phyloP scores from a whole-genome alignment of 2,113 vertebrate species.

The Ancistrus triradiatus region DNA sequence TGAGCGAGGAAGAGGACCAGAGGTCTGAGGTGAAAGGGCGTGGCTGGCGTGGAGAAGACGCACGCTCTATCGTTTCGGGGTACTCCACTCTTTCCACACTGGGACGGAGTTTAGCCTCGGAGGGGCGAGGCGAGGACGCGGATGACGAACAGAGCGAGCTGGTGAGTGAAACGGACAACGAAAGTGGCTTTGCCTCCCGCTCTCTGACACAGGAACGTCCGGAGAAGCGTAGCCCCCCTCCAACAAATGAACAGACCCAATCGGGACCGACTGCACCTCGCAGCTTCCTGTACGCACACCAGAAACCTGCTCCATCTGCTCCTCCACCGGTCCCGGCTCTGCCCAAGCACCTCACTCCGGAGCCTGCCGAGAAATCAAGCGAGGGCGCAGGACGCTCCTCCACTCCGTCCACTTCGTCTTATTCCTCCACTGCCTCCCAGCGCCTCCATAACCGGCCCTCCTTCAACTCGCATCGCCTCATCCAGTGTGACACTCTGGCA shows the following conservation, averaged over 20 bases:
- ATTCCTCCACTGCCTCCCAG: slow-evolving; percentile 63
- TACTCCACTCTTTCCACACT: slow-evolving; percentile 92
- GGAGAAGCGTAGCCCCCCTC: slow-evolving; percentile 41
- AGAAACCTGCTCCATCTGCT: slow-evolving; percentile 43
- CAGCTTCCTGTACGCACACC: slow-evolving; percentile 68
- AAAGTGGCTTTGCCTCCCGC: slow-evolving; percentile 77
- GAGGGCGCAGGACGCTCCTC: slow-evolving; percentile 61
- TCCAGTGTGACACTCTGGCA: slow-evolving; percentile 87
- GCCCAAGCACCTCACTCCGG: slow-evolving; percentile 38
- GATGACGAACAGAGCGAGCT: slow-evolving; percentile 92
- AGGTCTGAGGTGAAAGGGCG: slow-evolving; percentile 52
- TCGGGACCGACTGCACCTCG: slow-evolving; percentile 25
- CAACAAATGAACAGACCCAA: slow-evolving; percentile 15
- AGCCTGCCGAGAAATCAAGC: slow-evolving; percentile 43
- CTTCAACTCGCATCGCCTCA: slow-evolving; percentile 88
- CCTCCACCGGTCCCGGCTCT: slow-evolving; percentile 14
- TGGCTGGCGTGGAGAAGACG: slow-evolving; percentile 68
- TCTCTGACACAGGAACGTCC: slow-evolving; percentile 72
- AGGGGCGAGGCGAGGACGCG: slow-evolving; percentile 82
- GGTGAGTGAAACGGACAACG: slow-evolving; percentile 85
- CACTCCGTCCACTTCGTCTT: slow-evolving; percentile 66
- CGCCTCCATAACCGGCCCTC: slow-evolving; percentile 65
- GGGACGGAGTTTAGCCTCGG: slow-evolving; percentile 80
- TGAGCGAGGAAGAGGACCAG: slow-evolving; percentile 47
- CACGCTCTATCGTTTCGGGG: slow-evolving; percentile 89